Percentiles rank a stretch among this genome's conserved stretches.
These are phyloP conservation scores for Chrysodeixis includens DNA, from an alignment of 2,888 invertebrate species.

Conservation along the genomic window DNA sequence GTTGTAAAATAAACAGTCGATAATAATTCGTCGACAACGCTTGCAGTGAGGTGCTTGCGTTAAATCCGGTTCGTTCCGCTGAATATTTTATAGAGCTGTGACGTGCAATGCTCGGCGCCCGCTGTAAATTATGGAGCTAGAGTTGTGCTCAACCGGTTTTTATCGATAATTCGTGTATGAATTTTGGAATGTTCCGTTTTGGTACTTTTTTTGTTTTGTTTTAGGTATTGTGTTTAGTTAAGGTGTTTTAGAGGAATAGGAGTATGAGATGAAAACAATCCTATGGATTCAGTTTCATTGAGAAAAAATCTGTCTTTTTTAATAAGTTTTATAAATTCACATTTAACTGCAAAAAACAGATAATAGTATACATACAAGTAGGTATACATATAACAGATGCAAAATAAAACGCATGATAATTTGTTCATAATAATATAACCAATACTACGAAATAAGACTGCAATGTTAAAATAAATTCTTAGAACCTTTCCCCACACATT, in stretches of 20 bases:
- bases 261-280: too few species aligned
- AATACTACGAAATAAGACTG: too few species aligned
- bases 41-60: constrained; percentile 55
- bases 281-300: too few species aligned
- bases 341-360: too few species aligned
- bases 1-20: constrained; percentile 62
- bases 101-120: constrained; percentile 62
- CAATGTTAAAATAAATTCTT: too few species aligned
- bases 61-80: constrained; percentile 75
- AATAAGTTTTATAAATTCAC: too few species aligned
- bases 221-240: background rate
- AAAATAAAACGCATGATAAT: too few species aligned
- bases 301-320: too few species aligned
- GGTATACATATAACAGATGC: too few species aligned
- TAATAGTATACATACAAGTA: too few species aligned
- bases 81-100: constrained; percentile 76
- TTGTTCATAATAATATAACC: too few species aligned
- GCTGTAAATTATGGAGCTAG: constrained; percentile 62
- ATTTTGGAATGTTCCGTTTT: constrained; percentile 18
- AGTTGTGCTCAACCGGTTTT: constrained; percentile 42
- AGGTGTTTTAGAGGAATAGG: background rate
- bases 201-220: background rate
- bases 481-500: background rate
- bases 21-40: constrained; percentile 58
- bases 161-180: constrained; percentile 45